Conservation (phyloP, 2,797 vertebrate genomes). For the Fringilla coelebs region DNA sequence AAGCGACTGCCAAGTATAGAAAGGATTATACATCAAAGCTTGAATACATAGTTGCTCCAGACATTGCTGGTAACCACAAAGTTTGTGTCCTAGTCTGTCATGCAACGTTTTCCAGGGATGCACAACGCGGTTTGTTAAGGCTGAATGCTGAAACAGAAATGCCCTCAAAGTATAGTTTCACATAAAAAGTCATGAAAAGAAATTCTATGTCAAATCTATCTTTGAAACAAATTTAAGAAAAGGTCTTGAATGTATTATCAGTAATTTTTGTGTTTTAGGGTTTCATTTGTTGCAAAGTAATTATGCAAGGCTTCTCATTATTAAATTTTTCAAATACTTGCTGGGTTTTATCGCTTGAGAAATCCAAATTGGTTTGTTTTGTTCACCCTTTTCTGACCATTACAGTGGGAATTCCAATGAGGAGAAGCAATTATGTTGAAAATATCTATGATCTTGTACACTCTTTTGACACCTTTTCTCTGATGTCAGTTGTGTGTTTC, state of each 20-base stretch:
- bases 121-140: background rate
- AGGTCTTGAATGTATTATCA: background rate
- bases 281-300: background rate
- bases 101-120: background rate
- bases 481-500: background rate
- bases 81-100: background rate
- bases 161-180: background rate
- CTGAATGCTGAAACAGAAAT: background rate
- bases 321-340: background rate
- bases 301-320: background rate
- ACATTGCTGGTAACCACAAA: background rate
- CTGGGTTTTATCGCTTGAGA: background rate
- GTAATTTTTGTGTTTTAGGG: background rate
- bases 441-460: background rate
- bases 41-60: background rate
- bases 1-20: conserved; percentile 42
- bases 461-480: background rate
- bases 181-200: background rate
- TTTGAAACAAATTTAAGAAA: background rate
- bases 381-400: background rate
- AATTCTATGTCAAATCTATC: background rate
- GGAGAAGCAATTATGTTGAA: background rate
- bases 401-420: background rate
- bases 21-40: conserved; percentile 26
- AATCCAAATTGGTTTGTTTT: background rate